Percentiles rank a stretch among this genome's conserved stretches.
Evolutionary conservation across 2,113 vertebrate species (phyloP).

Genomic region (Scytalopus superciliaris): DNA sequence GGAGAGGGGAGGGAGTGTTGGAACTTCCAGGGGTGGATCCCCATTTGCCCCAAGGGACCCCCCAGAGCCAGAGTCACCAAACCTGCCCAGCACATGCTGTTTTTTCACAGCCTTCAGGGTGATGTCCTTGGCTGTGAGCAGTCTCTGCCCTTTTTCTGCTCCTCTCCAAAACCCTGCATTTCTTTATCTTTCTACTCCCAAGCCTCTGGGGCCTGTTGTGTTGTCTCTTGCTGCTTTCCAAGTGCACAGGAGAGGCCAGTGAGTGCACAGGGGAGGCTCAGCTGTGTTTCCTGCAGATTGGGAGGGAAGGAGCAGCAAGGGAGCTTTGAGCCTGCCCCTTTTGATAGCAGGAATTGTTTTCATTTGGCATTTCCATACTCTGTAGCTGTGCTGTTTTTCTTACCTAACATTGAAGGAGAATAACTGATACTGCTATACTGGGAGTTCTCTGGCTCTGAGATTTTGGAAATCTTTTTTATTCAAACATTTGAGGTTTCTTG

Average conservation of each 20-base stretch:
- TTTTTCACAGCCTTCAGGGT: neutral
- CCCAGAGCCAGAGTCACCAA: neutral
- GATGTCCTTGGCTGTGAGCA: neutral
- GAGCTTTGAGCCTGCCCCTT: neutral
- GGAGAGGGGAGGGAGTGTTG: neutral
- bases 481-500: neutral
- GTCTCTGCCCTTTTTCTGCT: neutral
- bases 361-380: neutral
- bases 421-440: neutral
- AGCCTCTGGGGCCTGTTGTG: neutral
- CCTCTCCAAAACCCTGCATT: neutral
- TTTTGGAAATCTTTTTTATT: neutral
- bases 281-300: neutral
- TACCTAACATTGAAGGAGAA: neutral
- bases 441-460: neutral
- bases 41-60: neutral
- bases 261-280: neutral
- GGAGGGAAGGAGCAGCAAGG: neutral
- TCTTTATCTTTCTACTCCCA: neutral
- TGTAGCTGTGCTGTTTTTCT: neutral
- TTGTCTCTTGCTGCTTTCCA: neutral
- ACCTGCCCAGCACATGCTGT: neutral
- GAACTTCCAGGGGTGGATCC: neutral
- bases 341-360: conserved; percentile 10
- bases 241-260: neutral